phyloP scores from a whole-genome alignment of 2,113 vertebrate genomes.

The Heloderma charlesbogerti region DNA sequence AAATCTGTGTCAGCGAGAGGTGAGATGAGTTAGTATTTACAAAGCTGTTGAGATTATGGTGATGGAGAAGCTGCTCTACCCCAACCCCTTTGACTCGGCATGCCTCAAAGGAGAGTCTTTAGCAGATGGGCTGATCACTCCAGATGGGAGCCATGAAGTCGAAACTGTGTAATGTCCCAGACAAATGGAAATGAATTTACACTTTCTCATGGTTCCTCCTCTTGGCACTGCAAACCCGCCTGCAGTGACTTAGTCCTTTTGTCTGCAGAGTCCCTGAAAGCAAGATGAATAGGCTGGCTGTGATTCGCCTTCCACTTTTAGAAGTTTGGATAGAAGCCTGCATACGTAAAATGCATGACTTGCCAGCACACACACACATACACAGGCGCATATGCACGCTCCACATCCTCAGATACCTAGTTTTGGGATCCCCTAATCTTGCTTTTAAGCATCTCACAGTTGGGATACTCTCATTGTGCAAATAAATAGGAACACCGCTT shows the following conservation, averaged over 20 bases:
- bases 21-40: slow-evolving; percentile 57
- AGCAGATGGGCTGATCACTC: slow-evolving; percentile 54
- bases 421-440: not conserved
- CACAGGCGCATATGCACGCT: not conserved
- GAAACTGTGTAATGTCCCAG: slow-evolving; percentile 67
- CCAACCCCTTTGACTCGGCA: slow-evolving; percentile 46
- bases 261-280: slow-evolving; percentile 63
- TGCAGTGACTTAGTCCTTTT: slow-evolving; percentile 32
- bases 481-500: not conserved
- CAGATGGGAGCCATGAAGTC: slow-evolving; percentile 42
- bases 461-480: not conserved
- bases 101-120: slow-evolving; percentile 56
- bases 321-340: not conserved
- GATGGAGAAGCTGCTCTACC: slow-evolving; percentile 49
- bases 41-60: slow-evolving; percentile 46
- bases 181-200: slow-evolving; percentile 63
- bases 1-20: slow-evolving; percentile 48
- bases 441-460: not conserved
- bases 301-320: not conserved
- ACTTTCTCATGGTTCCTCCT: slow-evolving; percentile 41
- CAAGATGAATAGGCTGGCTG: not conserved
- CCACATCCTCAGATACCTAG: not conserved
- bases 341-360: too few species aligned
- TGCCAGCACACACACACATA: not conserved
- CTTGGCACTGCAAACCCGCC: slow-evolving; percentile 45